These are phyloP conservation scores for Geodia barretti DNA, from an alignment of 37 sponge, comb jelly and placozoan genomes.

Conservation along the genomic window DNA sequence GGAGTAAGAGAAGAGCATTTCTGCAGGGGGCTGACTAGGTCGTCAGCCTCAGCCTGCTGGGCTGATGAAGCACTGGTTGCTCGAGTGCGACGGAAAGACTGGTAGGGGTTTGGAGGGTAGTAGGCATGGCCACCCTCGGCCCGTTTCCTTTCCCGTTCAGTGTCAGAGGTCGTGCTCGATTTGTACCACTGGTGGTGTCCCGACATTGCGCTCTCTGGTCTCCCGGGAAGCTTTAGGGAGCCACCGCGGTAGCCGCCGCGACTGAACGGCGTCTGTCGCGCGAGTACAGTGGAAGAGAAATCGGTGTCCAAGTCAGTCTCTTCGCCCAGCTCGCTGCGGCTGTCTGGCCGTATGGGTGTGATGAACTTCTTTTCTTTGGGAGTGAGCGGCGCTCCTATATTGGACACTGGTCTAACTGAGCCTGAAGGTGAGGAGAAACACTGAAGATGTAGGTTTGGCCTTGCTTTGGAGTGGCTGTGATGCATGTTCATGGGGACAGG, in stretches of 20 bases:
- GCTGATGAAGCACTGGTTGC: neutral
- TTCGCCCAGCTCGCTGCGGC: slow-evolving; percentile 30
- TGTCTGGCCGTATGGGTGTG: slow-evolving; percentile 37
- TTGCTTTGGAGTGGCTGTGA: neutral
- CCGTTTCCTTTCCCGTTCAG: slow-evolving; percentile 29
- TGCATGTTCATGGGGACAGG: neutral
- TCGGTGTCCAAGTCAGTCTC: slow-evolving; percentile 42
- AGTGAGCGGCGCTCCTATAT: slow-evolving; percentile 21
- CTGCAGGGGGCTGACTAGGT: neutral
- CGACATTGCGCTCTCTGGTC: neutral
- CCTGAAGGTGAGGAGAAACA: neutral
- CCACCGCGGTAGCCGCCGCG: neutral
- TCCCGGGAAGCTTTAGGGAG: neutral
- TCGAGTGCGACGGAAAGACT: neutral
- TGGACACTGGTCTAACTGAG: neutral
- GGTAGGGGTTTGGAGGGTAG: neutral
- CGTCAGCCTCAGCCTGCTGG: neutral
- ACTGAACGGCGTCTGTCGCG: neutral
- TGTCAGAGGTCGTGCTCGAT: slow-evolving; percentile 41
- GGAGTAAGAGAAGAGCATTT: neutral
- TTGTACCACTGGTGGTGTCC: slow-evolving; percentile 41
- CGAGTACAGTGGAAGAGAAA: slow-evolving; percentile 1
- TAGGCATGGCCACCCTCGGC: neutral
- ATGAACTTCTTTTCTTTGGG: slow-evolving; percentile 51
- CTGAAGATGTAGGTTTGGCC: neutral